Base-by-base conservation (phyloP, 1,140 invertebrate species). In the Neodiprion virginianus region DNA sequence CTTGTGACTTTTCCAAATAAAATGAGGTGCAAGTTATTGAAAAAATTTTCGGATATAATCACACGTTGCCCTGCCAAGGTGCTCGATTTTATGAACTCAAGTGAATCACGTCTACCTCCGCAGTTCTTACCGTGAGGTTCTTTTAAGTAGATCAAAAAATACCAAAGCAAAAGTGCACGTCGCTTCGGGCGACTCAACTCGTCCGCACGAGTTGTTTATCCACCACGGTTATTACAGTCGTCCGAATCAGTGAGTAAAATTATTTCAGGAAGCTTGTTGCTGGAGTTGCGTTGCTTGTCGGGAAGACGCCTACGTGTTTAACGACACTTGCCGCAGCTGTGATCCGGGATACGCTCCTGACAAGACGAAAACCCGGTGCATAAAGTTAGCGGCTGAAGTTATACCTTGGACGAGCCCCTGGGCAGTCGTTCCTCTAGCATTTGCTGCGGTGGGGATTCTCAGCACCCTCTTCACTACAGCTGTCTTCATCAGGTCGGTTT, bases 271-370 rank as follows among this genome's bases (percentile, higher is more conserved):
- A 85, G 89, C 90, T 53, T 93, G 92, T 82, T 93, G 92, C 78
- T 93, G 92, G 92, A 90, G 88, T n/a, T 93, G 92, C 81, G 90
- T 93, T 67, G 84, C 89, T 0, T 93, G 92, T 79, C 85, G 90
- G 40, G 88, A 90, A 72, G 87, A 92, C 75, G 84, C 91, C 66
- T 90, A 91, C 76, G 89, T 92, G 23, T 89, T 89, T 76, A 93
- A 93, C 79, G 91, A 93, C 78, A 92, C 90, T 7, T 92, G 91
- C 77, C 84, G 84, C 28, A 83, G 89, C 50, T 93, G 92, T 76
- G 77, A 83, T 49, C 85, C 89, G 1, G 92, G 92, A 8, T 89
- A 87, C 75, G 89, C 90, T 1, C 92, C 92, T 1, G 90, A 90
- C 76, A 72, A 74, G 8, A 85, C 88, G 72, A 90, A 89, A 78